phyloP scores from a whole-genome alignment of 2,888 invertebrate genomes.

The Panorpa germanica region DNA sequence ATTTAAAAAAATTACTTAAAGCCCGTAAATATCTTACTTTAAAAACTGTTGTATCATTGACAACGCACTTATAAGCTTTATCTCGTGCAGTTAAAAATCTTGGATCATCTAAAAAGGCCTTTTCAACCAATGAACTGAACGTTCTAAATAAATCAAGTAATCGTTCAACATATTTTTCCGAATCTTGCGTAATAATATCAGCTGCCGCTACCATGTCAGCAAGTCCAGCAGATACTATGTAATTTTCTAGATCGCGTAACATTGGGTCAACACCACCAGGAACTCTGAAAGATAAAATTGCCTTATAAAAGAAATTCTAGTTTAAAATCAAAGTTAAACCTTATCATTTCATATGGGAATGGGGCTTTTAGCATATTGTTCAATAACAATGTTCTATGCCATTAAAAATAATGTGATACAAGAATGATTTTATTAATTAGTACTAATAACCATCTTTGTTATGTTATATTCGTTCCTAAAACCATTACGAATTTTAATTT shows the following conservation, averaged over 20 bases:
- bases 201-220: slow-evolving; percentile 95
- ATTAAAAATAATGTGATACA: too few relatives aligned
- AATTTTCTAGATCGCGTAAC: slow-evolving; percentile 78
- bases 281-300: too few relatives aligned
- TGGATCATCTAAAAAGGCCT: slow-evolving; percentile 94
- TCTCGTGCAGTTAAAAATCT: slow-evolving; percentile 93
- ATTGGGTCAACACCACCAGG: slow-evolving; percentile 85
- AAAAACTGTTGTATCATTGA: slow-evolving; percentile 92
- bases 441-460: too few relatives aligned
- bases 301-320: too few relatives aligned
- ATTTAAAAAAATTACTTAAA: neutral
- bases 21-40: slow-evolving; percentile 20
- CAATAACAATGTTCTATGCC: too few relatives aligned
- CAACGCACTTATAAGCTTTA: slow-evolving; percentile 93
- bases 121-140: slow-evolving; percentile 80
- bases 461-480: too few relatives aligned
- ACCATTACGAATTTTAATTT: too few relatives aligned
- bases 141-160: slow-evolving; percentile 80
- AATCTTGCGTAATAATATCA: slow-evolving; percentile 88
- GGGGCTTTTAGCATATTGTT: too few relatives aligned
- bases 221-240: slow-evolving; percentile 83
- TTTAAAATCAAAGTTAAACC: too few relatives aligned
- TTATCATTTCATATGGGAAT: too few relatives aligned
- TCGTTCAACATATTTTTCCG: slow-evolving; percentile 95
- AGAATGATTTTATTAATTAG: too few relatives aligned